phyloP scores from a whole-genome alignment of 1,140 invertebrate species.

The Drosophila neocordata region DNA sequence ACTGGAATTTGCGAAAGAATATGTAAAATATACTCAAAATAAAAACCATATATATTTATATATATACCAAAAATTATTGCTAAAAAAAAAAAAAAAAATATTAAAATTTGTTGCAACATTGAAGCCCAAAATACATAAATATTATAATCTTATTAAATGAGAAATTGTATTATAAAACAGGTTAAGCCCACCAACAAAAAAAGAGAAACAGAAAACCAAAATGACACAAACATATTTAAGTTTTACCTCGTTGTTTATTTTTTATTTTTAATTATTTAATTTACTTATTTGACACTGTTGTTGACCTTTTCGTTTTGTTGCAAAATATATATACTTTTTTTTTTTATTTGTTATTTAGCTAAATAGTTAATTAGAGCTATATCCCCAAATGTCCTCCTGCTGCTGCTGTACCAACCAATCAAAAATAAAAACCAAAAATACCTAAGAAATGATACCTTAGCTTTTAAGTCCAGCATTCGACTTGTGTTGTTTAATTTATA shows the following conservation, averaged over 20 bases:
- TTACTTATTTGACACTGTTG: conserved; percentile 24
- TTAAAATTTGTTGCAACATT: conserved; percentile 76
- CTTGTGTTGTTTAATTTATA: conserved; percentile 31
- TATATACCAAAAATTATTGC: conserved; percentile 38
- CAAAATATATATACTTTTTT: too few species aligned
- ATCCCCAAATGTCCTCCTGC: conserved; percentile 47
- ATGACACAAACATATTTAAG: conserved; percentile 48
- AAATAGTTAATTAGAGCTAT: conserved; percentile 58
- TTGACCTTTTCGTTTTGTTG: conserved; percentile 35
- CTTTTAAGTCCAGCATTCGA: conserved; percentile 56
- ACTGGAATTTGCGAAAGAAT: conserved; percentile 65
- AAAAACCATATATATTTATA: conserved; percentile 26
- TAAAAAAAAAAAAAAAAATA: conserved; percentile 23
- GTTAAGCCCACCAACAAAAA: conserved; percentile 60
- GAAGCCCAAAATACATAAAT: conserved; percentile 65
- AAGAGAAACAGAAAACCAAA: conserved; percentile 59
- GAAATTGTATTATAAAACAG: conserved; percentile 65
- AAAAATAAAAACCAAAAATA: conserved; percentile 25
- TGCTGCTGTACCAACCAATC: conserved; percentile 21
- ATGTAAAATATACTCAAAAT: conserved; percentile 34
- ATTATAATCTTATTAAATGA: conserved; percentile 33
- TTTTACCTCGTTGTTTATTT: conserved; percentile 13
- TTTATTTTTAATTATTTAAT: conserved; percentile 4
- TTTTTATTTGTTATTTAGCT: conserved; percentile 38
- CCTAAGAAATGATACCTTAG: conserved; percentile 36